These are phyloP conservation scores for Danaus chrysippus DNA, from an alignment of 2,888 invertebrate species.

Conservation along the genomic window DNA sequence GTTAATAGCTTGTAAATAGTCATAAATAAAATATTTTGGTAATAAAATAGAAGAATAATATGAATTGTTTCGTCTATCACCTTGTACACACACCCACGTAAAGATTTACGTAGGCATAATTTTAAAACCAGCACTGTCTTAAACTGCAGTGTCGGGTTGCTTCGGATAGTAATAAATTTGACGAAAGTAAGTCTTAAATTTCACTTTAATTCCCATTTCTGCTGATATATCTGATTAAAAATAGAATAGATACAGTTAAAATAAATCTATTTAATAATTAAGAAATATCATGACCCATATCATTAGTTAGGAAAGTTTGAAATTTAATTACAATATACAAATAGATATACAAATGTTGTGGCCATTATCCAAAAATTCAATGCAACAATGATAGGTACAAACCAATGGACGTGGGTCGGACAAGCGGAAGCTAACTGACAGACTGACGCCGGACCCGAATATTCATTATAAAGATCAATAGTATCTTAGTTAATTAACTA, in stretches of 20 bases:
- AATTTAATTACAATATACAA: neutral
- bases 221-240: neutral
- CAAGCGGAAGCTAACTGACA: conserved; percentile 51
- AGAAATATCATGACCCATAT: too few relatives aligned
- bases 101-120: conserved; percentile 31
- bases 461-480: conserved; percentile 51
- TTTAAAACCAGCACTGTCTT: conserved; percentile 27
- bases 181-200: conserved; percentile 24
- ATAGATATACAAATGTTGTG: conserved; percentile 6
- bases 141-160: conserved; percentile 26
- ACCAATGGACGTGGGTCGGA: conserved; percentile 55
- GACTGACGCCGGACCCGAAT: conserved; percentile 49
- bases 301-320: neutral
- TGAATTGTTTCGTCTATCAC: conserved; percentile 26
- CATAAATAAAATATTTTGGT: conserved; percentile 6
- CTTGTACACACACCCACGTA: conserved; percentile 35
- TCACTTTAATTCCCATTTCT: conserved; percentile 18
- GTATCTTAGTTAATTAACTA: conserved; percentile 22
- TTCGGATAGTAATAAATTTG: conserved; percentile 25
- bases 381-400: conserved; percentile 24
- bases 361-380: conserved; percentile 25
- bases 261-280: too few relatives aligned
- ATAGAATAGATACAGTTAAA: too few relatives aligned
- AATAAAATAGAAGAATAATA: conserved; percentile 24
- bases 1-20: neutral